These are phyloP conservation scores for Drosophila pallidifrons DNA, from an alignment of 1,140 invertebrate genomes.

Conservation along the genomic window DNA sequence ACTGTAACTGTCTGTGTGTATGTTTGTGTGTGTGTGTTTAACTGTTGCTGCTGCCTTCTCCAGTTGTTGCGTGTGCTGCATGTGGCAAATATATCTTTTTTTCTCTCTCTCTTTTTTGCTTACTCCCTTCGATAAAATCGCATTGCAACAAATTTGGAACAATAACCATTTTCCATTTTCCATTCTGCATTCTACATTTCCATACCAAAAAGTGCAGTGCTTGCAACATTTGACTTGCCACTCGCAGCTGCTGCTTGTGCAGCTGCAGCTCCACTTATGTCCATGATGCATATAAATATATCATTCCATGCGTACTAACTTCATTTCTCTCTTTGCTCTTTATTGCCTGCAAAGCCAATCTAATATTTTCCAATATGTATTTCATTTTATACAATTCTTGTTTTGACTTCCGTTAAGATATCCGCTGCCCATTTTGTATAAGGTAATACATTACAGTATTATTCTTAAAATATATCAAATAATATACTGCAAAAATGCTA, in stretches of 20 bases:
- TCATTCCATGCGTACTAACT: background rate
- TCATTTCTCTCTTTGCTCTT: too few species aligned
- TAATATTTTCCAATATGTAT: too few species aligned
- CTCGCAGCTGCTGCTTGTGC: background rate
- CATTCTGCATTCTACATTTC: slow-evolving; percentile 26
- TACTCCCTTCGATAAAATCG: slow-evolving; percentile 22
- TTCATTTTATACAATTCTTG: too few species aligned
- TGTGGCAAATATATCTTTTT: too few species aligned
- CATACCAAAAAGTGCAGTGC: too few species aligned
- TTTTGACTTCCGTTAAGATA: too few species aligned
- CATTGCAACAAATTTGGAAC: slow-evolving; percentile 45
- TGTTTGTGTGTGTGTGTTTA: background rate
- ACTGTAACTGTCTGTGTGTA: background rate
- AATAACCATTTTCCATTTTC: slow-evolving; percentile 40
- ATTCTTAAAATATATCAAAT: too few species aligned
- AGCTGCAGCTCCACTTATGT: background rate
- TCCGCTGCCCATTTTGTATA: too few species aligned
- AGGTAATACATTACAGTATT: too few species aligned
- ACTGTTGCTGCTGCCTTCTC: slow-evolving; percentile 10
- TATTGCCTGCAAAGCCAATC: too few species aligned
- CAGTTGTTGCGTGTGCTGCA: slow-evolving; percentile 19
- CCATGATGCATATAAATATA: slow-evolving; percentile 16
- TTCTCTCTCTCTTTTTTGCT: background rate
- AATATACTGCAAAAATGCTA: too few species aligned
- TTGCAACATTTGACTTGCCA: too few species aligned